A percentile compares a stretch with the other conserved stretches of the same genome.
These are phyloP conservation scores for Urocynchramus pylzowi DNA, from an alignment of 2,113 vertebrate genomes.

Conservation along the genomic window DNA sequence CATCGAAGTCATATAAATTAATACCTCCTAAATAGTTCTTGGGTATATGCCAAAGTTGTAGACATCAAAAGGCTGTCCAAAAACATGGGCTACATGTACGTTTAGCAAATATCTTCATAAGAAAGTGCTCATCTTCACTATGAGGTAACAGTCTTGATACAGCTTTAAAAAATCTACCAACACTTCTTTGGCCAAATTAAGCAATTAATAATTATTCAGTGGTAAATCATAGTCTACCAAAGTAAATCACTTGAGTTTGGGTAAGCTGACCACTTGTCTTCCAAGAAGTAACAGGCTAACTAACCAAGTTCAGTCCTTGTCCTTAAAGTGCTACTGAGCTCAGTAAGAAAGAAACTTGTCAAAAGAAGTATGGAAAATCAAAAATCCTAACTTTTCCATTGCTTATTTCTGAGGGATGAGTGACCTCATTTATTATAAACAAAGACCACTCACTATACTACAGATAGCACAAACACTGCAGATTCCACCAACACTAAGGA, in stretches of 20 bases:
- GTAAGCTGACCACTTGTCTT: not conserved
- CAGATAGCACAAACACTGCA: not conserved
- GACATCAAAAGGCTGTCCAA: conserved; percentile 33
- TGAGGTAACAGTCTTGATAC: not conserved
- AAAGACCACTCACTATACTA: not conserved
- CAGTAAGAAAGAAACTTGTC: not conserved
- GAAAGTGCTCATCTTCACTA: not conserved
- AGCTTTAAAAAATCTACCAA: not conserved
- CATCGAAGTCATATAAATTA: conserved; percentile 53
- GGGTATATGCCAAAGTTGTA: conserved; percentile 4
- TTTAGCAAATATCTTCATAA: not conserved
- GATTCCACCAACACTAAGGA: not conserved
- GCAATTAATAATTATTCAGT: not conserved
- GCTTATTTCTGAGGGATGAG: not conserved
- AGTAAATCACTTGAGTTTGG: not conserved
- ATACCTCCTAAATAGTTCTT: conserved; percentile 44
- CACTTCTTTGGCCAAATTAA: not conserved
- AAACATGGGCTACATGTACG: not conserved
- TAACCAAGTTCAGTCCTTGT: not conserved
- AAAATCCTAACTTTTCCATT: not conserved
- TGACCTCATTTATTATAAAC: not conserved
- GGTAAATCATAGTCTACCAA: not conserved
- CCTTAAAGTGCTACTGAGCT: not conserved
- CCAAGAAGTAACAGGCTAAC: not conserved
- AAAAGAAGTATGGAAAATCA: not conserved